A percentile compares a stretch with the other conserved stretches of the same genome.
phyloP scores from a whole-genome alignment of 1,140 invertebrate genomes.

The Alviniconcha marisindica region DNA sequence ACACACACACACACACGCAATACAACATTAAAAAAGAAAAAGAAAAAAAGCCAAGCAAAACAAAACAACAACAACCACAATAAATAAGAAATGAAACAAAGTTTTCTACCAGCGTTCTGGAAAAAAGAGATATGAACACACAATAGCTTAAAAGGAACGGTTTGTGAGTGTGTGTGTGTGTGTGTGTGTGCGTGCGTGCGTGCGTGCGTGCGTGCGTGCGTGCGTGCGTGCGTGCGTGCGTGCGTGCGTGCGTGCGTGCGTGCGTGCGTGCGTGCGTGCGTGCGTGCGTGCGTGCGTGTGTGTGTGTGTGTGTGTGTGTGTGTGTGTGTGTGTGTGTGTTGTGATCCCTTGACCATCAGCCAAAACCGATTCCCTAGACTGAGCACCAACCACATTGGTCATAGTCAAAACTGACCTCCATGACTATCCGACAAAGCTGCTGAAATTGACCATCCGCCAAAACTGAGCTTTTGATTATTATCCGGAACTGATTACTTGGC shows the following conservation, averaged over 20 bases:
- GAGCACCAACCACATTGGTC: too few relatives aligned
- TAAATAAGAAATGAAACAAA: background rate
- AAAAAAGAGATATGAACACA: too few relatives aligned
- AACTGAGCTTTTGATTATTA: too few relatives aligned
- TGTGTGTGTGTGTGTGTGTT: slow-evolving; percentile 18
- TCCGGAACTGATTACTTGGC: too few relatives aligned
- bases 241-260: background rate
- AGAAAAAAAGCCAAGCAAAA: too few relatives aligned
- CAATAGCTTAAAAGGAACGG: background rate
- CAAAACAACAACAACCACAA: too few relatives aligned
- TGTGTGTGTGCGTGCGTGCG: slow-evolving; percentile 1
- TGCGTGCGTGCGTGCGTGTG: background rate
- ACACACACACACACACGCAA: background rate
- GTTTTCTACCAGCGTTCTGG: background rate
- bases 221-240: background rate
- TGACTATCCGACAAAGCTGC: too few relatives aligned
- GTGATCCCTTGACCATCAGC: too few relatives aligned
- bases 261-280: background rate
- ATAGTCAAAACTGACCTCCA: too few relatives aligned
- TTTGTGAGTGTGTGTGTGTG: slow-evolving; percentile 14
- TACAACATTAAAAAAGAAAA: background rate
- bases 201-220: background rate
- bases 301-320: slow-evolving; percentile 2
- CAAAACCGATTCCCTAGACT: too few relatives aligned
- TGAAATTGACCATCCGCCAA: too few relatives aligned